Evolutionary conservation across 2,888 invertebrate species (phyloP).

Genomic region (Lymantria dispar): DNA sequence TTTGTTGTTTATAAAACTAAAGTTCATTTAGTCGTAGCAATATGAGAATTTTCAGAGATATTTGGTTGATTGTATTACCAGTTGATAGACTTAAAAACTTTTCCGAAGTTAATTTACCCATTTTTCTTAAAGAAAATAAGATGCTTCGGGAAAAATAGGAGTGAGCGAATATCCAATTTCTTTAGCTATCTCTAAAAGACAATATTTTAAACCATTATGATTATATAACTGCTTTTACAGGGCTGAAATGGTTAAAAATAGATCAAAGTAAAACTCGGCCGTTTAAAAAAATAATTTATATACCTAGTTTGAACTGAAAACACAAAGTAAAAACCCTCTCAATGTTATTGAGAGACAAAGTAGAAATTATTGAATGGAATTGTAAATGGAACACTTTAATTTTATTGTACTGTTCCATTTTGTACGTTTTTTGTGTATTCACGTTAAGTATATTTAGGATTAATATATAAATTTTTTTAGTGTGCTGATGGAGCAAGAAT

Average conservation of each 20-base stretch:
- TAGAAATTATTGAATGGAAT: conserved; percentile 11
- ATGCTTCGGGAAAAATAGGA: too few species aligned
- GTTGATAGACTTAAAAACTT: too few species aligned
- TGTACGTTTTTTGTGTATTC: neutral
- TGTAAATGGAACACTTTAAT: conserved; percentile 12
- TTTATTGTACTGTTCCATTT: conserved; percentile 3
- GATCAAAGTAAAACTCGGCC: conserved; percentile 11
- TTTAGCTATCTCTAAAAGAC: neutral
- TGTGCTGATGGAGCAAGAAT: too few species aligned
- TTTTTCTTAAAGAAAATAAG: too few species aligned
- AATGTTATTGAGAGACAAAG: conserved; percentile 10
- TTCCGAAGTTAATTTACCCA: too few species aligned
- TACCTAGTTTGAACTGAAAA: conserved; percentile 1
- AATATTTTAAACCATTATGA: conserved; percentile 9
- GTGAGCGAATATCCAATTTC: neutral
- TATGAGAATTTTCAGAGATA: too few species aligned
- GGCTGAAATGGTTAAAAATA: conserved; percentile 5
- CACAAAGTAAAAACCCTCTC: conserved; percentile 1
- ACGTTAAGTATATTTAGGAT: too few species aligned
- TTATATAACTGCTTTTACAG: conserved; percentile 13
- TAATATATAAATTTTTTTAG: too few species aligned
- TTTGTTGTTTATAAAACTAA: too few species aligned
- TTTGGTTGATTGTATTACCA: too few species aligned
- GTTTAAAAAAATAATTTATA: conserved; percentile 1
- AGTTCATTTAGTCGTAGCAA: too few species aligned